Conservation (phyloP, 1,140 invertebrate species). For the Lithobius niger region DNA sequence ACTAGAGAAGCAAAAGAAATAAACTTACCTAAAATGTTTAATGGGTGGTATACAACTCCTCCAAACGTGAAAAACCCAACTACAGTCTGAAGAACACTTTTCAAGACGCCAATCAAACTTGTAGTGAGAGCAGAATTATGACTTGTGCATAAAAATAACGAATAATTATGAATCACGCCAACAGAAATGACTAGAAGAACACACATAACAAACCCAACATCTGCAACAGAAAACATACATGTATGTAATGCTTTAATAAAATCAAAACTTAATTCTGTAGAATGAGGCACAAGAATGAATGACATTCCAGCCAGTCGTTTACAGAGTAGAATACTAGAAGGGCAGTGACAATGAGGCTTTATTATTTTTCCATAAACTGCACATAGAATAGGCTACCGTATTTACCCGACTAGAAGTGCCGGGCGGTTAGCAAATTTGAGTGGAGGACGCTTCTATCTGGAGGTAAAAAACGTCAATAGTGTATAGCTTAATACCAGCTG, state of each 20-base stretch:
- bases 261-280: background rate
- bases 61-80: slow-evolving; percentile 39
- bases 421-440: too few species aligned
- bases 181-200: slow-evolving; percentile 30
- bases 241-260: background rate
- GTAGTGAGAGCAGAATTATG: slow-evolving; percentile 38
- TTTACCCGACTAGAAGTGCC: too few species aligned
- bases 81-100: slow-evolving; percentile 35
- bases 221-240: slow-evolving; percentile 16
- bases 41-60: slow-evolving; percentile 27
- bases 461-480: too few species aligned
- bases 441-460: too few species aligned
- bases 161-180: slow-evolving; percentile 37
- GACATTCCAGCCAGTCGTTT: slow-evolving; percentile 18
- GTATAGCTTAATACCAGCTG: too few species aligned
- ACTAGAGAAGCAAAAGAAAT: too few species aligned
- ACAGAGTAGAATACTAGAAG: too few species aligned
- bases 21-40: slow-evolving; percentile 27
- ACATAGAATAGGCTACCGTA: too few species aligned
- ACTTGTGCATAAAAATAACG: slow-evolving; percentile 37
- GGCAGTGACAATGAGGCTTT: too few species aligned
- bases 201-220: slow-evolving; percentile 27
- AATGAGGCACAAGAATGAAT: slow-evolving; percentile 9
- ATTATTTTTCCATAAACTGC: too few species aligned
- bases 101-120: slow-evolving; percentile 35